These are phyloP conservation scores for Crax fasciolata DNA, from an alignment of 2,797 vertebrate genomes.

Conservation along the genomic window DNA sequence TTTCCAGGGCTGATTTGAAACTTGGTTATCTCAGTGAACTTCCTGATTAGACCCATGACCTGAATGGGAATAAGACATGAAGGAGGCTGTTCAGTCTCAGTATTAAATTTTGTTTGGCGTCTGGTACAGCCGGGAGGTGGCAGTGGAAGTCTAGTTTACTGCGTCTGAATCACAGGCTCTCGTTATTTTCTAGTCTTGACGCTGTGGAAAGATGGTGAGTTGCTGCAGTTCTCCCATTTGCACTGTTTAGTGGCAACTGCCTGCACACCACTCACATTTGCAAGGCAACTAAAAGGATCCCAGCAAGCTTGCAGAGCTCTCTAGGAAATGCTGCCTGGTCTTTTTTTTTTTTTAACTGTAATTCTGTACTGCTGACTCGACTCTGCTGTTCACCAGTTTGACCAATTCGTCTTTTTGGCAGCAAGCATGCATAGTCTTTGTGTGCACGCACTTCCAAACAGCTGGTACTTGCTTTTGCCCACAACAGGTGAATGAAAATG, in stretches of 20 bases:
- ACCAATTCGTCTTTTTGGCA: not conserved
- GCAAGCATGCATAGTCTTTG: not conserved
- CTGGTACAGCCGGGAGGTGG: conserved; percentile 73
- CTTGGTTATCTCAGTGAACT: not conserved
- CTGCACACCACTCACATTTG: not conserved
- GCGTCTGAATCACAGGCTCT: not conserved
- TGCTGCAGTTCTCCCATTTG: conserved; percentile 8
- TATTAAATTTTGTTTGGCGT: not conserved
- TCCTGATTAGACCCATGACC: not conserved
- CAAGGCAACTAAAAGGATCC: conserved; percentile 23
- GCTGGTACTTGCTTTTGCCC: conserved; percentile 2
- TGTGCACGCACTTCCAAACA: fast-evolving
- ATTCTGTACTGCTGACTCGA: conserved; percentile 30
- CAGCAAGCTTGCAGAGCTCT: not conserved
- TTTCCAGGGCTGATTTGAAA: not conserved
- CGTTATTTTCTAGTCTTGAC: not conserved
- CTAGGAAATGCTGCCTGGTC: conserved; percentile 16
- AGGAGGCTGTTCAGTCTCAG: not conserved
- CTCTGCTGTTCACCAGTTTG: not conserved
- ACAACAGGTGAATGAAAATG: not conserved
- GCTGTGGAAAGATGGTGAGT: not conserved
- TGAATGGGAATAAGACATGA: fast-evolving
- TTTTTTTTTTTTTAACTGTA: not conserved
- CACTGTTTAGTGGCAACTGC: conserved; percentile 3
- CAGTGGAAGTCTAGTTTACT: conserved; percentile 49